Evolutionary conservation across 2,888 invertebrate species (phyloP).

Genomic region (Eupithecia subfuscata): DNA sequence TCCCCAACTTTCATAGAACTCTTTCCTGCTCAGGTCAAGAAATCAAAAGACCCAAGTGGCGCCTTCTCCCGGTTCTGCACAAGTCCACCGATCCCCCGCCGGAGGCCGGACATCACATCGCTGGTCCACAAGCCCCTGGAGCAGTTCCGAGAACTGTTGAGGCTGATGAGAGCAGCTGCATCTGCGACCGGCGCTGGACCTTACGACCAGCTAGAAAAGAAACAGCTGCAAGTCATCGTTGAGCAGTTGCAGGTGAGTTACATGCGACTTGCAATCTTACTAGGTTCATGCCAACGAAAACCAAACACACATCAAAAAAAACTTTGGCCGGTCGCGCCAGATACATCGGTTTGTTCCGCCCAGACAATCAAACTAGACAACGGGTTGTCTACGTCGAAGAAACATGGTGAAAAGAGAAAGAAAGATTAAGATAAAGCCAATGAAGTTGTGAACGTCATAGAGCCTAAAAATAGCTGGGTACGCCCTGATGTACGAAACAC

Average conservation of each 20-base stretch:
- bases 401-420: too few relatives aligned
- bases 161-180: slow-evolving; percentile 77
- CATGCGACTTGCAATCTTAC: background rate
- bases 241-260: slow-evolving; percentile 75
- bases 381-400: too few relatives aligned
- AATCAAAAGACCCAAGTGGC: slow-evolving; percentile 89
- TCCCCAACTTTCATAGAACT: background rate
- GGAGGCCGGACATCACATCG: slow-evolving; percentile 93
- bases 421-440: too few relatives aligned
- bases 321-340: too few relatives aligned
- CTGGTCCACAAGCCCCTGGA: slow-evolving; percentile 93
- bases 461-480: background rate
- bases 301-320: too few relatives aligned
- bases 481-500: background rate
- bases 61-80: slow-evolving; percentile 92
- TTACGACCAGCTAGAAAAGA: slow-evolving; percentile 77
- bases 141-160: slow-evolving; percentile 84
- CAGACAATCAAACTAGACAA: too few relatives aligned
- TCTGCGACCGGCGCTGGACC: slow-evolving; percentile 70
- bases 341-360: too few relatives aligned
- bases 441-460: too few relatives aligned
- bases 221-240: slow-evolving; percentile 77
- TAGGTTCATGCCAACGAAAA: too few relatives aligned
- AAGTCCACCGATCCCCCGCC: slow-evolving; percentile 91
- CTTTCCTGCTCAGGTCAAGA: slow-evolving; percentile 84